Evolutionary conservation across 1,140 invertebrate genomes (phyloP).

Genomic region (Penaeus chinensis): DNA sequence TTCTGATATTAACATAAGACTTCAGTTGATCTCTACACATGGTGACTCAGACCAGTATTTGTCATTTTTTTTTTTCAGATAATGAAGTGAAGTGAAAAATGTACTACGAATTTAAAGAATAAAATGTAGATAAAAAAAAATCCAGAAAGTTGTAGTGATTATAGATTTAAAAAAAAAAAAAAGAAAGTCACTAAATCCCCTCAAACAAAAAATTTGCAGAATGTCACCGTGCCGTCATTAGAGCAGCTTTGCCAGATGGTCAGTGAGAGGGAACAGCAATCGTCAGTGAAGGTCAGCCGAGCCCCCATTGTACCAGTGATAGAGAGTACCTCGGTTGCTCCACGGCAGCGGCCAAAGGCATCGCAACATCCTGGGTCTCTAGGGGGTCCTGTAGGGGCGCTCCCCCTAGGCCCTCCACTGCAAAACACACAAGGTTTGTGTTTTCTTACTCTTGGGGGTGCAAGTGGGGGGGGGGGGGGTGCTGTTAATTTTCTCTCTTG

Average conservation of each 20-base stretch:
- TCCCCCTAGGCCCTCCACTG: slow-evolving; percentile 65
- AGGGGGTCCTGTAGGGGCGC: slow-evolving; percentile 64
- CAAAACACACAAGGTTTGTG: slow-evolving; percentile 66
- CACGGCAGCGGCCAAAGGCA: slow-evolving; percentile 83
- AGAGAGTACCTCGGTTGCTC: slow-evolving; percentile 80
- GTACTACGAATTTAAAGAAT: no score
- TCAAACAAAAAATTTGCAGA: slow-evolving; percentile 16
- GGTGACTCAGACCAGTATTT: no score
- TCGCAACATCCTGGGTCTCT: slow-evolving; percentile 69
- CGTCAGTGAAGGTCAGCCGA: slow-evolving; percentile 47
- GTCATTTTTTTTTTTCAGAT: no score
- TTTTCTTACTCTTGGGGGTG: no score
- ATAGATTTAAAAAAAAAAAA: no score
- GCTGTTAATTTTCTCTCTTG: neutral
- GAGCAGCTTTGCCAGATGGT: slow-evolving; percentile 61
- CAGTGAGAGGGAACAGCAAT: slow-evolving; percentile 54
- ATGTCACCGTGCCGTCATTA: slow-evolving; percentile 41
- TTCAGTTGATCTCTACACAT: no score
- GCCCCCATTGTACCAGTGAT: slow-evolving; percentile 34
- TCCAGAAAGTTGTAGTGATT: no score
- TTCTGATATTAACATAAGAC: no score
- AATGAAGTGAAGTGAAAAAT: no score
- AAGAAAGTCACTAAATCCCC: no score
- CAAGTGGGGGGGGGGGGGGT: no score
- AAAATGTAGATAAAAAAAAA: no score